Evolutionary conservation across 2,113 vertebrate genomes (phyloP).

Genomic region (Nothocercus julius): DNA sequence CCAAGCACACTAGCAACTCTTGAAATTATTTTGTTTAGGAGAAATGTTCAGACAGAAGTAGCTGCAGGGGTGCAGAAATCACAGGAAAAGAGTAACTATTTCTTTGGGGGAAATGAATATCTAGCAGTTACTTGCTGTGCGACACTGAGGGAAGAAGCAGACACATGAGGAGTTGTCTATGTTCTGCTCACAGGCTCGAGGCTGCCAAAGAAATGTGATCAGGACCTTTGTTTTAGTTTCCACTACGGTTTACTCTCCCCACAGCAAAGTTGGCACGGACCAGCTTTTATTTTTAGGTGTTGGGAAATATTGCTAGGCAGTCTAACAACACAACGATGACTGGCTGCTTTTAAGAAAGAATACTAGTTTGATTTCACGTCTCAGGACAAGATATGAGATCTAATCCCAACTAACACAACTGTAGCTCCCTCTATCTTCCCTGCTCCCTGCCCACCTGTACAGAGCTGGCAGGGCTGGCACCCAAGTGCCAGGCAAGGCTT

Average conservation of each 20-base stretch:
- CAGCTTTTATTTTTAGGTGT: conserved; percentile 1
- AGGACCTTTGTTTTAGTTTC: conserved; percentile 6
- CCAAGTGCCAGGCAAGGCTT: not conserved
- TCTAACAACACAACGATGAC: not conserved
- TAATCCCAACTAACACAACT: not conserved
- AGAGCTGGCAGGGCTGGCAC: not conserved
- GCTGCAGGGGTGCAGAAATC: not conserved
- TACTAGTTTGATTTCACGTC: not conserved
- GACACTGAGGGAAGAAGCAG: not conserved
- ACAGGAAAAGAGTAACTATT: not conserved
- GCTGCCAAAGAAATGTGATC: conserved; percentile 32
- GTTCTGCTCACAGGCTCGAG: not conserved
- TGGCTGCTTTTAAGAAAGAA: not conserved
- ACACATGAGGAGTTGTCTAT: not conserved
- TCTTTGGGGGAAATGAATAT: conserved; percentile 16
- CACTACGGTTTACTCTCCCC: conserved; percentile 12
- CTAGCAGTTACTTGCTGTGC: conserved; percentile 5
- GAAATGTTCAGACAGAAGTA: conserved; percentile 19
- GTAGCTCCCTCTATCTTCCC: not conserved
- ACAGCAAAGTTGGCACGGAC: not conserved
- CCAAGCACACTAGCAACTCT: not conserved
- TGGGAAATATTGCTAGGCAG: conserved; percentile 11
- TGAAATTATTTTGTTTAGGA: not conserved
- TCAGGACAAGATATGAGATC: not conserved
- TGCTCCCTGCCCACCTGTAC: not conserved